Evolutionary conservation across 2,888 invertebrate species (phyloP), one percentile per base, ranked within the genome.

Genomic region (Trachelus tabidus): DNA sequence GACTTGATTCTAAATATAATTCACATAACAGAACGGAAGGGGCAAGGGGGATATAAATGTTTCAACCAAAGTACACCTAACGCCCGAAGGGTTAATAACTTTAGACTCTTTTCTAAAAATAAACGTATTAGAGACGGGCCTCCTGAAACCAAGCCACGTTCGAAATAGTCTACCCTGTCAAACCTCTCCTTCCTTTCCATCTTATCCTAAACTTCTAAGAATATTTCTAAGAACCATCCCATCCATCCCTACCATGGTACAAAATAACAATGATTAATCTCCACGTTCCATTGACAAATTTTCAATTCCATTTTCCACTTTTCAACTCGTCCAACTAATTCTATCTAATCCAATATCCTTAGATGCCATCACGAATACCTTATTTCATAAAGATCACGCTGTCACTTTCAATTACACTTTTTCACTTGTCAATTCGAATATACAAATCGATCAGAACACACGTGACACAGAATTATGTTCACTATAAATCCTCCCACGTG

Each of bases 61-160:
- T 79, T 80, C 78, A 79, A 77, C 73, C 73, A 75, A 69, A 71
- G 75, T 56, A 77, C 79, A 73, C 56, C n/a, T 73, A 73, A 74
- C 79, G 69, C 68, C 73, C 80, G 23, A 80, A 84, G 86, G 87
- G 85, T 89, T 88, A 88, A 89, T 86, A 89, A 89, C 88, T 87
- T 87, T 81, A 80, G 83, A 82, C 80, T 82, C 80, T 82, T 83
- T 80, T 85, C 87, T 87, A 89, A 87, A 89, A 89, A 89, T 89
- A 89, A 81, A 68, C 76, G 73, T 77, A 77, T 76, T 73, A 73
- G 78, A 73, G 73, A 75, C 73, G 77, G 73, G 75, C 69, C 77
- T 77, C 75, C 68, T 69, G 74, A 75, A 73, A 73, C 75, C 75
- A 77, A 68, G 56, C 73, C 30, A 31, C 73, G 83, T 81, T 85